Evolutionary conservation across 1,140 invertebrate species (phyloP), one percentile per base, ranked within the genome.

Genomic region (Zaprionus lachaisei): DNA sequence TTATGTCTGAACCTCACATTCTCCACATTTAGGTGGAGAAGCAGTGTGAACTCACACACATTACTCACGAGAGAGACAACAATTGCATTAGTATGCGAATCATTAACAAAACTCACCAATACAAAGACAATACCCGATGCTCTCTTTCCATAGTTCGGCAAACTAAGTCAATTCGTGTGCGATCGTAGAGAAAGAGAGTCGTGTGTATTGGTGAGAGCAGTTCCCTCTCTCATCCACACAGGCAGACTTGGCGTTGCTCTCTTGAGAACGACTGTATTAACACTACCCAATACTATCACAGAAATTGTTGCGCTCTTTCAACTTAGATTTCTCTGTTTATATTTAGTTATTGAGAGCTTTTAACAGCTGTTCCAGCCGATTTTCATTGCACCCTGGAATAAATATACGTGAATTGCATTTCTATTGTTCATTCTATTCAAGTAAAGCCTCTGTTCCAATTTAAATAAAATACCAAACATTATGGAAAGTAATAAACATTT

Each of bases 81-180:
- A 31, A 55, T 66, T 66, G 63, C 51, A 28, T 28, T 66, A 24
- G 63, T 66, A 28, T 66, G 5, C 9, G 14, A 41, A 5, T 26
- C 38, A 15, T 56, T 3, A 20, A 56, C 22, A n/a, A 26, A 54
- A 15, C 37, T 20, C 34, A 66, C 63, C 2, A 41, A 66, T 9
- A 66, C 63, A 41, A 14, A 28, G 15, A 41, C n/a, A 15, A 15
- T 15, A 28, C 5, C 0, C 14, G 26, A 2, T 4, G 51, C 63
- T 66, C 63, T 66, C 63, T 56, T 66, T 28, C 2, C 14, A 7
- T n/a, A 56, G 4, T 51, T 49, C 47, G 20, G 11, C 9, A 2
- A 14, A 11, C 5, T 20, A 0, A 2, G 2, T 44, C n/a, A 7
- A 9, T 17, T 17, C 12, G 47, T 24, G 20, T 5, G 47, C 20